phyloP scores from a whole-genome alignment of 2,113 vertebrate genomes.

The Pterocles orientalis region DNA sequence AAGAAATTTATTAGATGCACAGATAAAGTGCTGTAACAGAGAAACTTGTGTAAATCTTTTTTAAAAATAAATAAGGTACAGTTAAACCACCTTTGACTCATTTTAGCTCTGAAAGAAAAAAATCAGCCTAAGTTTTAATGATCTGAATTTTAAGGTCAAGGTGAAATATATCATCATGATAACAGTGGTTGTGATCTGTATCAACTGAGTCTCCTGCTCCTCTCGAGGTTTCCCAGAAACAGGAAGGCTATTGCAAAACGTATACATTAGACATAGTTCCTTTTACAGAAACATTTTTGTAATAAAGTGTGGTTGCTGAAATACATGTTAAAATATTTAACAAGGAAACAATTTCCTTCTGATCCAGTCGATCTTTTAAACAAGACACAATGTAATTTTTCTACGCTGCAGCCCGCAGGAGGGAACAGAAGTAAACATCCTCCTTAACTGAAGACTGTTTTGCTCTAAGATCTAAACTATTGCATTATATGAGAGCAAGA shows the following conservation, averaged over 20 bases:
- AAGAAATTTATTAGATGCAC: conserved; percentile 71
- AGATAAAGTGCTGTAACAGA: conserved; percentile 66
- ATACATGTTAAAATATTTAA: conserved; percentile 73
- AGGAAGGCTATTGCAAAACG: conserved; percentile 59
- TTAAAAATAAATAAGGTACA: conserved; percentile 72
- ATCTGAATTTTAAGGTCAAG: conserved; percentile 65
- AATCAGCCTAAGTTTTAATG: conserved; percentile 19
- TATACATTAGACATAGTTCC: conserved; percentile 60
- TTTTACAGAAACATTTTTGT: conserved; percentile 69
- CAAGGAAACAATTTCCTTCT: conserved; percentile 69
- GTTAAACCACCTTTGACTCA: conserved; percentile 60
- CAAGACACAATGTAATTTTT: conserved; percentile 63
- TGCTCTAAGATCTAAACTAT: conserved; percentile 55
- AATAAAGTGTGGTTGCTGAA: conserved; percentile 66
- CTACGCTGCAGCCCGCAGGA: conserved; percentile 54
- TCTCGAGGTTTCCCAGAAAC: conserved; percentile 44
- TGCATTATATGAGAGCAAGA: conserved; percentile 58
- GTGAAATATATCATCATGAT: conserved; percentile 37
- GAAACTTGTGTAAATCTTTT: conserved; percentile 62
- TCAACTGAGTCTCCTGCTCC: conserved; percentile 30
- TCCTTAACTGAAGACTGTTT: conserved; percentile 24
- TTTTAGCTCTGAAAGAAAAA: conserved; percentile 43
- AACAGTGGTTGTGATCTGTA: conserved; percentile 20
- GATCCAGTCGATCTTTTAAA: conserved; percentile 71
- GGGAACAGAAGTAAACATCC: conserved; percentile 56